These are phyloP conservation scores for Coenobita brevimanus DNA, from an alignment of 1,140 invertebrate genomes.

Conservation along the genomic window DNA sequence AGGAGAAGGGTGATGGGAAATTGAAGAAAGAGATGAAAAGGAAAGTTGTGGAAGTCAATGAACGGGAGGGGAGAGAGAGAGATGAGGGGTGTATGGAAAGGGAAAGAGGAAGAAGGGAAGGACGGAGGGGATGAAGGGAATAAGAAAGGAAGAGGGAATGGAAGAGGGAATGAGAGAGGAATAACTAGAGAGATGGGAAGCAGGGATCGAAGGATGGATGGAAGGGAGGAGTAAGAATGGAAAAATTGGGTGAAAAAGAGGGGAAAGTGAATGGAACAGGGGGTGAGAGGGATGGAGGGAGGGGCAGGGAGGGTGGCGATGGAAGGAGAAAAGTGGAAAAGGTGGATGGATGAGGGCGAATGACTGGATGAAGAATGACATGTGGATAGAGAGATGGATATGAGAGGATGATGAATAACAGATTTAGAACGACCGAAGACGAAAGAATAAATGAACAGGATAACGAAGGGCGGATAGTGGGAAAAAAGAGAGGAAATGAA, in stretches of 20 bases:
- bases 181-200: background rate
- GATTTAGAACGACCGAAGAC: background rate
- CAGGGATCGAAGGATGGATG: background rate
- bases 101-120: too few relatives aligned
- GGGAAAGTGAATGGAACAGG: background rate
- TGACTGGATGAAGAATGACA: background rate
- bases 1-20: background rate
- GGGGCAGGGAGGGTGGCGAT: too few relatives aligned
- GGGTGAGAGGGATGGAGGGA: background rate
- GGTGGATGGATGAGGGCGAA: background rate
- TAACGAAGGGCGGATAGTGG: background rate
- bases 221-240: too few relatives aligned
- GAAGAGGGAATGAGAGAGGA: too few relatives aligned
- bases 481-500: background rate
- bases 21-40: background rate
- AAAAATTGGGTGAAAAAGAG: too few relatives aligned
- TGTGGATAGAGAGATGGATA: background rate
- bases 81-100: too few relatives aligned
- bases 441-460: background rate
- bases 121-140: background rate
- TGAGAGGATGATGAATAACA: background rate
- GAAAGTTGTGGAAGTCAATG: background rate
- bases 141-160: too few relatives aligned
- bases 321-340: background rate
- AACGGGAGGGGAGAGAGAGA: too few relatives aligned